Conservation (phyloP, 2,113 vertebrate species). For the Vanacampus margaritifer region DNA sequence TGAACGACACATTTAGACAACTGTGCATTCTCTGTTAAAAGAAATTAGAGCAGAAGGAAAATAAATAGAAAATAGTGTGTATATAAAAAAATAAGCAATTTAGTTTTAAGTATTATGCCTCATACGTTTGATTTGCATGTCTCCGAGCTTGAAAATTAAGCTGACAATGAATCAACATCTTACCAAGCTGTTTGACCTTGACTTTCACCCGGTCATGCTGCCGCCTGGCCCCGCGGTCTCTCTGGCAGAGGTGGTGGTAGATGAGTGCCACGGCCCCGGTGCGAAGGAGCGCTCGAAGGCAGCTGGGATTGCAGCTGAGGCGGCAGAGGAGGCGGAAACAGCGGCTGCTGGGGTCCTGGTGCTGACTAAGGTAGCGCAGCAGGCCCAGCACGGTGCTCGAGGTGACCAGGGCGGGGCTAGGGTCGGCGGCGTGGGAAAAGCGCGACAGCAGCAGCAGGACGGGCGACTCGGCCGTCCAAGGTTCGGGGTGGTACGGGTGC, state of each 20-base stretch:
- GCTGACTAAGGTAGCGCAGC: slow-evolving; percentile 79
- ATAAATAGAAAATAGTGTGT: no score
- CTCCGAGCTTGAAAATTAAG: background rate
- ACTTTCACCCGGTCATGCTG: slow-evolving; percentile 61
- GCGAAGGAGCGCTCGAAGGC: slow-evolving; percentile 81
- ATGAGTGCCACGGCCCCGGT: slow-evolving; percentile 77
- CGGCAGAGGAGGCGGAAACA: slow-evolving; percentile 78
- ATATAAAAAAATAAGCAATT: no score
- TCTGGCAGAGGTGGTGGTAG: slow-evolving; percentile 72
- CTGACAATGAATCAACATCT: slow-evolving; percentile 19
- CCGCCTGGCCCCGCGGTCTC: slow-evolving; percentile 7
- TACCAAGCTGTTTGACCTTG: slow-evolving; percentile 73
- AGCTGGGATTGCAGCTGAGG: slow-evolving; percentile 85
- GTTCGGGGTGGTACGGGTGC: slow-evolving; percentile 78
- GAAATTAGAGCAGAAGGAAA: no score
- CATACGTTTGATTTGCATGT: no score
- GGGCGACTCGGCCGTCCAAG: slow-evolving; percentile 80
- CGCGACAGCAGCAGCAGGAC: slow-evolving; percentile 82
- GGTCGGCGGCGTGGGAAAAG: slow-evolving; percentile 83
- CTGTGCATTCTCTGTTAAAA: no score
- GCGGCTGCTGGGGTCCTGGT: slow-evolving; percentile 77
- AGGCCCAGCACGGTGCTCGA: slow-evolving; percentile 67
- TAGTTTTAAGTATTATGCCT: background rate
- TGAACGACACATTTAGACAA: no score
- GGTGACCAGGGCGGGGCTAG: slow-evolving; percentile 75